A percentile compares a stretch with the other conserved stretches of the same genome.
phyloP scores from a whole-genome alignment of 2,797 vertebrate species.

The Pelobates cultripes region DNA sequence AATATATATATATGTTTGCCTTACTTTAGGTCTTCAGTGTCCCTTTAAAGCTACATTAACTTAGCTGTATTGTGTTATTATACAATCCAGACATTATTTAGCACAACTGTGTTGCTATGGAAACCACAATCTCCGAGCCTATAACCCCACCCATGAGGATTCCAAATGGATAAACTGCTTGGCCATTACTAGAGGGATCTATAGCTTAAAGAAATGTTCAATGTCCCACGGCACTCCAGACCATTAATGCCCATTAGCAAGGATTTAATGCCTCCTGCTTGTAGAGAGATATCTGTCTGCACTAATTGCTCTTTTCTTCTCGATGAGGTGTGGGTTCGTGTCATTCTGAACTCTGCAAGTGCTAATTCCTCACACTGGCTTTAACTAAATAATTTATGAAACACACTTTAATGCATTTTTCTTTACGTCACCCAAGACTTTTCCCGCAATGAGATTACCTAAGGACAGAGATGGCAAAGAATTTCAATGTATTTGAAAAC shows the following conservation, averaged over 20 bases:
- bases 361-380: conserved; percentile 4
- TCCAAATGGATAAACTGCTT: background rate
- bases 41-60: too few relatives aligned
- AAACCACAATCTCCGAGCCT: background rate
- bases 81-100: too few relatives aligned
- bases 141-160: background rate
- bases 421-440: background rate
- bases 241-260: conserved; percentile 34
- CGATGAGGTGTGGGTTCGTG: background rate
- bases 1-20: too few relatives aligned
- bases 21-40: too few relatives aligned
- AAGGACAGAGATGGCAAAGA: background rate
- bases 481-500: too few relatives aligned
- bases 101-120: background rate
- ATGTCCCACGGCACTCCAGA: background rate
- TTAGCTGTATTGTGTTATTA: too few relatives aligned
- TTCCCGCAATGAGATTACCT: conserved; percentile 2
- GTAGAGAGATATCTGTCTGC: background rate
- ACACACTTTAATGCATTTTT: conserved; percentile 20
- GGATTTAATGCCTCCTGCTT: conserved; percentile 10
- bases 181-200: background rate
- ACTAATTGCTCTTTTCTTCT: conserved; percentile 8
- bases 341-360: background rate
- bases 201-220: background rate
- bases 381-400: conserved; percentile 31